Base-by-base conservation (phyloP, 2,888 invertebrate genomes). In the Drosophila anomalata region DNA sequence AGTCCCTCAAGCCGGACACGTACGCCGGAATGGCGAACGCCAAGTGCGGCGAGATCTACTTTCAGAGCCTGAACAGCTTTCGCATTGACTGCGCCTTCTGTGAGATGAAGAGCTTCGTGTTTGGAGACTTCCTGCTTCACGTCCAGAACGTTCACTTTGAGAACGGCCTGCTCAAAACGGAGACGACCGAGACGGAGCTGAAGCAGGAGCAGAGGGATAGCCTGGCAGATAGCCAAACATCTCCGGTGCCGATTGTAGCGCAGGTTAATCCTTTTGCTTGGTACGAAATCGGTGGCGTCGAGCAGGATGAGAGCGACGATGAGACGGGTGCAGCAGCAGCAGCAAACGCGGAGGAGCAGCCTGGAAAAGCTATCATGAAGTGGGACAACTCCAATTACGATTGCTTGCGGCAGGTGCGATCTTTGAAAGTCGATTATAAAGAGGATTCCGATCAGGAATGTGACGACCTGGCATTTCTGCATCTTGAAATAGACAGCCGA, bases 11-110 rank as follows among this genome's bases (percentile, higher is more conserved):
- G 39, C 66, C 79, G 50, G 73, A 75, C 57, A 83, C 87, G 14
- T 86, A 78, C 53, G 83, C 78, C 22, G 83, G 79, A 42, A 60
- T 61, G 31, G 73, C 76, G 8, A 87, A 87, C 65, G 85, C 78
- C 69, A 88, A 87, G 46, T 89, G 89, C 62, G 90, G 90, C 12
- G 90, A 90, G 61, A 87, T 89, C 17, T 78, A 85, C 75, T 90
- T 89, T 47, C 88, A 90, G 73, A 81, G 82, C 51, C 70, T 85
- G 26, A 68, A 77, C 20, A 76, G 78, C 52, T 89, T 87, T 60
- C 79, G 82, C 41, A 89, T 89, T 41, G 73, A 89, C 53, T 89
- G 89, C 41, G 76, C 78, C 26, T 74, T 87, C 33, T 89, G 89
- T 56, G 76, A 81, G 36, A 81, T 90, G 65, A 90, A 90, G 70